Percentiles rank a stretch among this genome's conserved stretches.
Evolutionary conservation across 1,140 invertebrate species (phyloP).

Genomic region (Drosophila miranda): DNA sequence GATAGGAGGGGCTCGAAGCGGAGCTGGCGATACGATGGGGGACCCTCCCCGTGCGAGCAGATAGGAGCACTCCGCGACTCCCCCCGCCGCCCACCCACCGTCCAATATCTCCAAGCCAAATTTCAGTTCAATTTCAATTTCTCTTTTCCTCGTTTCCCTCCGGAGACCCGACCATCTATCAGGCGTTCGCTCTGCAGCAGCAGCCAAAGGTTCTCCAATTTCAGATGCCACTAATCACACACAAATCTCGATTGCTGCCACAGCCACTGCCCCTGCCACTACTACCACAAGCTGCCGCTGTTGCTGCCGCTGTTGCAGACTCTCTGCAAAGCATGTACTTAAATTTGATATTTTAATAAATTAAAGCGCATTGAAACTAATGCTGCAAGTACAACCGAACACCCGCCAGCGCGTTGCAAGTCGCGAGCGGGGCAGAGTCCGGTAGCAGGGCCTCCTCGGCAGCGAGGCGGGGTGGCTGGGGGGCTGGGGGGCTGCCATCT

Average conservation of each 20-base stretch:
- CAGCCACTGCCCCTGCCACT: too few relatives aligned
- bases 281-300: neutral
- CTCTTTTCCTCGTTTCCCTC: neutral
- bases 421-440: too few relatives aligned
- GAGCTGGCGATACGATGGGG: neutral
- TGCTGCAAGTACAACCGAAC: conserved; percentile 43
- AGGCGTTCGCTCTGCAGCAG: conserved; percentile 5
- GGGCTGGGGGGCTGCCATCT: conserved; percentile 56
- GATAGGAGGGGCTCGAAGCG: neutral
- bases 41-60: too few relatives aligned
- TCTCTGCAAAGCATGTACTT: conserved; percentile 54
- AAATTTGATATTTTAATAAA: conserved; percentile 81
- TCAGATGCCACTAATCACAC: conserved; percentile 51
- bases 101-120: conserved; percentile 23
- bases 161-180: conserved; percentile 14
- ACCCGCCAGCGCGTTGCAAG: neutral
- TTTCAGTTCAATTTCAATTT: conserved; percentile 36
- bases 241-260: conserved; percentile 42
- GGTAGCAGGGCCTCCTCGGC: neutral
- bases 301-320: conserved; percentile 16
- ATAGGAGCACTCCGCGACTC: too few relatives aligned
- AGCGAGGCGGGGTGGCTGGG: too few relatives aligned
- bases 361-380: conserved; percentile 70
- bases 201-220: conserved; percentile 46
- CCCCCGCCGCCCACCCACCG: too few relatives aligned